Evolutionary conservation across 2,888 invertebrate genomes (phyloP), one percentile per base, ranked within the genome.

Genomic region (Seira ritae): DNA sequence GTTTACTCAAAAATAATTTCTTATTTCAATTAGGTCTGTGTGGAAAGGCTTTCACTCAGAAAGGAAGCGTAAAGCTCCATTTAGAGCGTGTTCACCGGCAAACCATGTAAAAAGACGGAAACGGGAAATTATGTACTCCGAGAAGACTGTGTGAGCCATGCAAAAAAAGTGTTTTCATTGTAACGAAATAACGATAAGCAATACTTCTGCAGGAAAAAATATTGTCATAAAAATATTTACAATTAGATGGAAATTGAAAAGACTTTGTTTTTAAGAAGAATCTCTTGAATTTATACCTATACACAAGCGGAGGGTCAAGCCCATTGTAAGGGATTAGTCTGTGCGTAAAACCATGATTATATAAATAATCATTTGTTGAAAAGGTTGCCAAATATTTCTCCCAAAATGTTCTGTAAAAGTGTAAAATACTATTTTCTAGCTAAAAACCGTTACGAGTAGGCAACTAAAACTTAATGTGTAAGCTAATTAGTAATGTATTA

Each of bases 11-110:
- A 60, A 62, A 1, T 62, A 62, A 50, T 50, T 50, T 50, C 17
- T n/a, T 50, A 50, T 50, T 50, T 50, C 50, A n/a, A 50, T n/a
- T n/a, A 62, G 60, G 37, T 24, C 55, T 76, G 1, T 85, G 83
- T 24, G 83, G 85, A 0, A 85, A 85, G 24, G 77, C 80, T 0
- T 85, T 85, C 37, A 85, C 85, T 0, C 85, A 85, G 37, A 85
- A 85, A 67, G 85, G 85, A 2, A 80, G 80, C 23, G 85, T 85
- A 1, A 85, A 85, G 60, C 77, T 85, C 0, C 85, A 85, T 76
- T 65, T 83, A 17, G 83, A 85, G 50, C 79, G 85, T 20, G 85
- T 85, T 69, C 85, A 85, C 23, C 50, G 81, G 17, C 76, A 81
- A 67, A 55, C 72, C 60, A 67, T 76, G 67, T 55, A 71, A 55